Evolutionary conservation across 1,140 invertebrate species (phyloP), one percentile per base, ranked within the genome.

Genomic region (Drosophila setifemur): DNA sequence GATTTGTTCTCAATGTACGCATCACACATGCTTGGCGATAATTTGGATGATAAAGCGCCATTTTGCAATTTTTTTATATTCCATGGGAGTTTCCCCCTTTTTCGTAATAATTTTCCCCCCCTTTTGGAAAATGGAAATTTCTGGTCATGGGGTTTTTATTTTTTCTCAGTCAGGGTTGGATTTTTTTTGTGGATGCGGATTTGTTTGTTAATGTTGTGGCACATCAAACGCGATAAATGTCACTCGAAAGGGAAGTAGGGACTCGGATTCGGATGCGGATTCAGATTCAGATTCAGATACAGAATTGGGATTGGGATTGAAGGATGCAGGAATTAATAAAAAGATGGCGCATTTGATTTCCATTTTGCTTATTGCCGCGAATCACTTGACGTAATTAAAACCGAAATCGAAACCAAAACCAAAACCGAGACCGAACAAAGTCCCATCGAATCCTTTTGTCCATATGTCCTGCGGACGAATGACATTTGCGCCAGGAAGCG

Each of bases 311-410:
- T 0, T 14, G 4, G 31, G 31, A 37, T 16, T 37, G 1, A 7
- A 37, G 29, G 43, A 42, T 29, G 47, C 43, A 35, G 21, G 35
- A 12, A 26, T 9, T n/a, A 31, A 29, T 29, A 7, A 19, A 25
- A 82, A 82, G 68, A 82, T 82, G 77, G 77, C 77, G 76, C 76
- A 72, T 81, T 81, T 61, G 54, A 81, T 76, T 72, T 76, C 68
- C 64, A 83, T 85, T 79, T 83, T 74, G 74, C 77, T 79, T 72
- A 79, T 83, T 83, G 73, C 47, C 58, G 53, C 55, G 53, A 67
- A 83, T 85, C 74, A 72, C 77, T 82, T 82, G 77, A 68, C 72
- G 77, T 81, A 81, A 81, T 81, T 81, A 81, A 81, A 81, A 81
- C 55, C 39, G 28, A 23, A 18, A 40, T 12, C 23, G 11, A 33